Evolutionary conservation across 1,140 invertebrate genomes (phyloP).

Genomic region (Lepidurus packardi): DNA sequence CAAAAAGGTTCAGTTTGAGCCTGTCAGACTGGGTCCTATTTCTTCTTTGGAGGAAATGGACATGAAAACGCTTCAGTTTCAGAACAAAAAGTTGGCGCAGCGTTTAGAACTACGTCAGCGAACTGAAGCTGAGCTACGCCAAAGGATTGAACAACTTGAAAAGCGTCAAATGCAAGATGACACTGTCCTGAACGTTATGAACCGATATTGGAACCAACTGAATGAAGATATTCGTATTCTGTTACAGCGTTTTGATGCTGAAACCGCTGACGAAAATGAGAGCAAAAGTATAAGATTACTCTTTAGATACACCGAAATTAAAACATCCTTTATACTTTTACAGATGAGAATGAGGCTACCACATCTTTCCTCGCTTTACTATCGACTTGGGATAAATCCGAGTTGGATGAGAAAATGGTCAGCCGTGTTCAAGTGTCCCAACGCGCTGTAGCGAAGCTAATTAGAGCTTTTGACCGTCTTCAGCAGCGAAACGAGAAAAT

Average conservation of each 20-base stretch:
- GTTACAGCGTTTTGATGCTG: conserved; percentile 91
- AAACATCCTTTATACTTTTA: neutral
- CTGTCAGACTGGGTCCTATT: conserved; percentile 82
- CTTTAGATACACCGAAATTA: neutral
- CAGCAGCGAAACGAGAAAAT: conserved; percentile 91
- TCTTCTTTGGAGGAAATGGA: conserved; percentile 95
- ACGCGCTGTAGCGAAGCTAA: conserved; percentile 88
- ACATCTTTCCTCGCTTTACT: conserved; percentile 92
- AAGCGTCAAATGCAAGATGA: conserved; percentile 96
- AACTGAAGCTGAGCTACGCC: conserved; percentile 79
- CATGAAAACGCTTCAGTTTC: conserved; percentile 92
- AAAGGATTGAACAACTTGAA: conserved; percentile 92
- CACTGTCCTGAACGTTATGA: conserved; percentile 94
- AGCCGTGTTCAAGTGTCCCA: conserved; percentile 89
- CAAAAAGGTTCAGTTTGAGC: conserved; percentile 91
- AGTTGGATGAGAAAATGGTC: conserved; percentile 89
- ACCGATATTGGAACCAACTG: conserved; percentile 95
- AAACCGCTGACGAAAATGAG: conserved; percentile 92
- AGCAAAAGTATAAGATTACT: conserved; percentile 65
- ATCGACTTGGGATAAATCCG: conserved; percentile 97
- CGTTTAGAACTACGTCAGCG: conserved; percentile 83
- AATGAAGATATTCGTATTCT: conserved; percentile 95
- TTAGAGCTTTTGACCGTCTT: conserved; percentile 90
- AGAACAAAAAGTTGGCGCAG: conserved; percentile 93
- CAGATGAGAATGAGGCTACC: conserved; percentile 90